phyloP scores from a whole-genome alignment of 2,113 vertebrate genomes.

The Chionomys nivalis region DNA sequence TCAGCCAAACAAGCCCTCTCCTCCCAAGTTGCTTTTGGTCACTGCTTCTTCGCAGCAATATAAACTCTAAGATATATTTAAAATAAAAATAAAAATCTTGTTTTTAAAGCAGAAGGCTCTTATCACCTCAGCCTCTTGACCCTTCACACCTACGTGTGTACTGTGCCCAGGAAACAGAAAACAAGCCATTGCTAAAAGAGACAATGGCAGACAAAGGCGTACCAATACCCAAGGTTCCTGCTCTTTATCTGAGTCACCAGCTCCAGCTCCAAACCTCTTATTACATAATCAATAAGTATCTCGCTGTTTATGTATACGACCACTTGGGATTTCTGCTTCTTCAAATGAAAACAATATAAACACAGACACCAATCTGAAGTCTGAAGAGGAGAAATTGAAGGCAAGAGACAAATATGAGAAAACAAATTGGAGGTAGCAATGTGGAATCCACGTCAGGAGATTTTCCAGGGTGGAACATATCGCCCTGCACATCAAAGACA shows the following conservation, averaged over 20 bases:
- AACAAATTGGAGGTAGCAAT: neutral
- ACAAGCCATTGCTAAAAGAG: neutral
- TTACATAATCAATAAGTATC: constrained; percentile 2
- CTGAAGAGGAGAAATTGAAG: neutral
- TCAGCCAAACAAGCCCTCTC: neutral
- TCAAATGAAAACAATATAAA: constrained; percentile 4
- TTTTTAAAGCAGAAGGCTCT: neutral
- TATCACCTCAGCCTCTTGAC: neutral
- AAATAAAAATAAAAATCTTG: too few species aligned
- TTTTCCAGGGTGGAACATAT: constrained; percentile 8
- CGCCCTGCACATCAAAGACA: neutral
- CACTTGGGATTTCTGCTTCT: neutral
- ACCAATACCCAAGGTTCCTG: neutral
- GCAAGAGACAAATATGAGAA: neutral
- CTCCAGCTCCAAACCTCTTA: neutral
- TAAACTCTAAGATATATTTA: too few species aligned
- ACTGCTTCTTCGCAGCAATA: too few species aligned
- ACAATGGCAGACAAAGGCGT: neutral
- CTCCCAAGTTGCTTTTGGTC: neutral
- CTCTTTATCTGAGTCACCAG: neutral
- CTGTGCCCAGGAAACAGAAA: neutral
- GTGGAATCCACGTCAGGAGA: neutral
- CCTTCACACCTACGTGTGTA: neutral
- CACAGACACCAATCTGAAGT: neutral
- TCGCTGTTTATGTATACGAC: neutral